phyloP scores from a whole-genome alignment of 2,797 vertebrate genomes.

The Tenualosa thibaudeaui region DNA sequence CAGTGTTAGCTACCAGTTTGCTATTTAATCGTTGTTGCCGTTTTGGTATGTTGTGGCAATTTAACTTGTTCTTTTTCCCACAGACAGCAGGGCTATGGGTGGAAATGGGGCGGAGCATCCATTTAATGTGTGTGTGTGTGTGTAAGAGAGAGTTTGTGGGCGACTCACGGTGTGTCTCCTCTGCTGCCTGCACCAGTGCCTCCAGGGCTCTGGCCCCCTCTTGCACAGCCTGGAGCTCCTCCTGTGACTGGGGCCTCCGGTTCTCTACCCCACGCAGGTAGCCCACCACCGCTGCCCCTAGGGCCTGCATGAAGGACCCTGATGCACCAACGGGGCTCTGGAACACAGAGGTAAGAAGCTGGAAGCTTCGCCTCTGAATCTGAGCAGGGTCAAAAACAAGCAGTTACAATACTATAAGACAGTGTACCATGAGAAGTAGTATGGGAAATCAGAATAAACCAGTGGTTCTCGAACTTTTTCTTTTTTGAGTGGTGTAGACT shows the following conservation, averaged over 20 bases:
- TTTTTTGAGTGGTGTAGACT: not conserved
- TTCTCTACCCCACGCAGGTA: slow-evolving; percentile 83
- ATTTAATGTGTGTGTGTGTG: too few species aligned
- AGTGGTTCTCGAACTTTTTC: not conserved
- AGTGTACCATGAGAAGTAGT: not conserved
- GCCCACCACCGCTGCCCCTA: slow-evolving; percentile 76
- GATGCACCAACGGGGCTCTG: slow-evolving; percentile 77
- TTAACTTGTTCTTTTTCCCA: too few species aligned
- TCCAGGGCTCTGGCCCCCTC: slow-evolving; percentile 81
- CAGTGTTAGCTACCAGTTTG: too few species aligned
- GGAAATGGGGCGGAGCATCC: too few species aligned
- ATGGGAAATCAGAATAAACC: not conserved
- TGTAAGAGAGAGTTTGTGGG: too few species aligned
- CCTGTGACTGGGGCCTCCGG: slow-evolving; percentile 77
- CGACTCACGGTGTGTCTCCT: slow-evolving; percentile 83
- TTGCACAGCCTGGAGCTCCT: slow-evolving; percentile 81
- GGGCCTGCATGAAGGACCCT: slow-evolving; percentile 81
- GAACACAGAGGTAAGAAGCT: slow-evolving; percentile 85
- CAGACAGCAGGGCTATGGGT: too few species aligned
- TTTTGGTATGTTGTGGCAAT: too few species aligned
- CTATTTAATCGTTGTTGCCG: too few species aligned
- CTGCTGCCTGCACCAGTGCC: slow-evolving; percentile 76
- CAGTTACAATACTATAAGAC: not conserved
- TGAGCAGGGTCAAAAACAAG: slow-evolving; percentile 53
- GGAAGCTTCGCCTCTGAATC: slow-evolving; percentile 83